Evolutionary conservation across 2,888 invertebrate genomes (phyloP), one percentile per base, ranked within the genome.

Genomic region (Drosophila fungiperda): DNA sequence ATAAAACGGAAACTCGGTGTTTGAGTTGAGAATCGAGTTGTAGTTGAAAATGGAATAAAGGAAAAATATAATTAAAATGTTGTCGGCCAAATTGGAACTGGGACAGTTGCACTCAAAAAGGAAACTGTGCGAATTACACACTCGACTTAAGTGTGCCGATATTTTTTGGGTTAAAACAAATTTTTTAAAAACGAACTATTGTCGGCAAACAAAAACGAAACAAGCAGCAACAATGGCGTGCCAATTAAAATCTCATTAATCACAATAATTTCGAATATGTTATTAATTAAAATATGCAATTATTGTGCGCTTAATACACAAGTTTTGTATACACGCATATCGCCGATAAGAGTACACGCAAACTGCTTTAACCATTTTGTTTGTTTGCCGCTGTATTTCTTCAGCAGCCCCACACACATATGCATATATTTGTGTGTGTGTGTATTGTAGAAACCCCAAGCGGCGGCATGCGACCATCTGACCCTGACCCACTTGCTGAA

Each of bases 401-500:
- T 65, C 52, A 50, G 65, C 33, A 23, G 36, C 36, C 38, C 33
- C 63, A 60, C 26, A 49, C 26, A 17, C 29, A 29, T 6, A 49
- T 49, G 26, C 48, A 48, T 26, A 9, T 8, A 15, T 45, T 0
- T 40, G 38, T 40, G 15, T 26, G 26, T 26, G 26, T 42, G 45
- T 45, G 20, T 45, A 1, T 45, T 15, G 26, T 60, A 67, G 75
- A 66, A 67, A 66, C 58, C 71, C 68, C 59, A 78, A 45, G 45
- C 45, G 4, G 48, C 69, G 67, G 69, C 87, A 82, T 80, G 70
- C 82, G 75, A 73, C 72, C 63, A 45, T 68, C 83, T 87, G 90
- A 89, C 86, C 86, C 88, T 86, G 86, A 89, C 86, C 86, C 86
- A 86, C 81, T 89, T 86, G 70, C 74, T 80, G 78, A 88, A 86